A percentile compares a stretch with the other conserved stretches of the same genome.
These are phyloP conservation scores for Teleogryllus occipitalis DNA, from an alignment of 1,140 invertebrate genomes.

Conservation along the genomic window DNA sequence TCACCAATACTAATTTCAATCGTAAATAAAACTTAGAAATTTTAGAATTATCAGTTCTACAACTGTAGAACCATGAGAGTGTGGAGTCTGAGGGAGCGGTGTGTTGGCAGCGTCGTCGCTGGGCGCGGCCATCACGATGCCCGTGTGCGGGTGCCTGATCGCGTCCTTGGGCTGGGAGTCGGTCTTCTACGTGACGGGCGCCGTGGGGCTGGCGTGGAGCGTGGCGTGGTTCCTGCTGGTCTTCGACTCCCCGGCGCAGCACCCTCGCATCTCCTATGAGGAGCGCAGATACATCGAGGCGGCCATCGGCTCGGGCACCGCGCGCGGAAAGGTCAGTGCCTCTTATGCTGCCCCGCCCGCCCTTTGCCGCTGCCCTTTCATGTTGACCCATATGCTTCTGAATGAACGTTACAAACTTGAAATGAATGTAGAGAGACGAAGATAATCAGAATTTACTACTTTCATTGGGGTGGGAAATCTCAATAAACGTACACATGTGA, in stretches of 20 bases:
- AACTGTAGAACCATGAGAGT: not conserved
- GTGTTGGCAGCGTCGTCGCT: constrained; percentile 60
- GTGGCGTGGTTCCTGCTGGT: constrained; percentile 75
- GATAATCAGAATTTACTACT: too few species aligned
- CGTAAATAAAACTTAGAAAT: too few species aligned
- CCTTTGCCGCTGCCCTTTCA: not conserved
- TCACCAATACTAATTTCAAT: too few species aligned
- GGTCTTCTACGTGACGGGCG: constrained; percentile 76
- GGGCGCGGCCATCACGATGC: constrained; percentile 75
- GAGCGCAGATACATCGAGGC: constrained; percentile 75
- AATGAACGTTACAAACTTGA: not conserved
- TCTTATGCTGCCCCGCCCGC: not conserved
- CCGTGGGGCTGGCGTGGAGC: constrained; percentile 71
- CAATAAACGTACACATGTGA: too few species aligned
- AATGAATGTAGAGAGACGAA: not conserved
- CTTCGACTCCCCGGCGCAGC: constrained; percentile 73
- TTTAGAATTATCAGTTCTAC: not conserved
- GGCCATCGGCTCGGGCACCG: constrained; percentile 44
- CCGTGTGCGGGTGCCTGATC: constrained; percentile 69
- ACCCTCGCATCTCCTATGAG: constrained; percentile 72
- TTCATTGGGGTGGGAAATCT: too few species aligned
- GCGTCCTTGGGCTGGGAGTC: constrained; percentile 72
- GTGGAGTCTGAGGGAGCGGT: not conserved
- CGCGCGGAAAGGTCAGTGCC: constrained; percentile 19
- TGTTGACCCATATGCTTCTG: too few species aligned